Percentiles rank a stretch among this genome's conserved stretches.
Evolutionary conservation across 2,113 vertebrate species (phyloP).

Genomic region (Periophthalmus modestus): DNA sequence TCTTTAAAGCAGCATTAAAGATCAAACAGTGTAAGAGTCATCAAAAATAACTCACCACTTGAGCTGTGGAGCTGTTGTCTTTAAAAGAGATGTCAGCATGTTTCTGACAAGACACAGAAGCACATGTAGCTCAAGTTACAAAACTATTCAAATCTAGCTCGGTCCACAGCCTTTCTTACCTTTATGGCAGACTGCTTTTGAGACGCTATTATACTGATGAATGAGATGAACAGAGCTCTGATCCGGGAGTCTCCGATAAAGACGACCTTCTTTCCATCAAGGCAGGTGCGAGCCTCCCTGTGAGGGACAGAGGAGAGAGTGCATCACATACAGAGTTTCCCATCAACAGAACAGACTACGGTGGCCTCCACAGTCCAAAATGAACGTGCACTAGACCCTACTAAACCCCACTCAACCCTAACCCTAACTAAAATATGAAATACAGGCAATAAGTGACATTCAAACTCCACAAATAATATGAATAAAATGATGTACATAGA

Average conservation of each 20-base stretch:
- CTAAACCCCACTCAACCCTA: no score
- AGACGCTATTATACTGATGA: constrained; percentile 89
- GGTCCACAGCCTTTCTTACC: constrained; percentile 70
- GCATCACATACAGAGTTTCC: no score
- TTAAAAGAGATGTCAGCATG: constrained; percentile 94
- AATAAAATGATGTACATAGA: no score
- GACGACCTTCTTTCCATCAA: constrained; percentile 84
- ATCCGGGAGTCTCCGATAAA: constrained; percentile 97
- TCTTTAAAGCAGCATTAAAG: not conserved
- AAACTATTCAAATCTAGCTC: not conserved
- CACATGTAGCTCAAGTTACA: not conserved
- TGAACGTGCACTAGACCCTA: no score
- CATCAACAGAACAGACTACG: no score
- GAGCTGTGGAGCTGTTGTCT: constrained; percentile 82
- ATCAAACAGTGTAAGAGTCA: not conserved
- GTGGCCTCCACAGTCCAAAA: no score
- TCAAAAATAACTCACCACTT: constrained; percentile 85
- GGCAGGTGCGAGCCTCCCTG: constrained; percentile 94
- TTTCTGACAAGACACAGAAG: constrained; percentile 66
- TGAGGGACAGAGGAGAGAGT: constrained; percentile 34
- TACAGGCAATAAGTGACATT: no score
- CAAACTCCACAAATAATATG: no score
- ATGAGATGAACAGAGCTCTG: constrained; percentile 92
- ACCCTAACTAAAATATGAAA: no score
- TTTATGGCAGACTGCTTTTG: constrained; percentile 90